Base-by-base conservation (phyloP, 2,113 vertebrate species). In the Corvus cornix region DNA sequence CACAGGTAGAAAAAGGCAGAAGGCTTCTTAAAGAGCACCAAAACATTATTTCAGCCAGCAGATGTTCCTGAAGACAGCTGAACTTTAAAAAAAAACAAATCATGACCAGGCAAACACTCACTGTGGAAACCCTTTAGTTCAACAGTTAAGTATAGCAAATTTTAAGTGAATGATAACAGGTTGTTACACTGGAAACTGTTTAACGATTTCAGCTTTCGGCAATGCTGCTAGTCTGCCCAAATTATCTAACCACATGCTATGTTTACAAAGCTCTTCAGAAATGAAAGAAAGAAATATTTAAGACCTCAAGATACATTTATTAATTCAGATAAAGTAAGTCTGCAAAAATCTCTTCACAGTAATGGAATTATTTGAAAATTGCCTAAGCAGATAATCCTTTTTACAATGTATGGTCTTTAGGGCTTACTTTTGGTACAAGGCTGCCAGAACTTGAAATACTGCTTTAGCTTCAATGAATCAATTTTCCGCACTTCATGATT, bases 181-280 rank as follows among this genome's bases (percentile, higher is more conserved):
- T 80, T 87, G 43, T 63, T 88, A 79, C 30, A 93, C 74, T 41
- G 66, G 39, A 91, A 95, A 94, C 37, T 79, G 28, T 84, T 89
- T 46, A 73, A 62, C 37, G 74, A 35, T 62, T 73, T 93, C n/a
- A 66, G 66, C 41, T 90, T 87, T 91, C 83, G 81, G 75, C 53
- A 85, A 35, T 76, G 62, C 53, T 62, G 8, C 41, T 37, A 30
- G 23, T 30, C 58, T 78, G 28, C 62, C 77, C 48, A 68, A 93
- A 89, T 62, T 46, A 81, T 22, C 80, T 89, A 84, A 64, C 28
- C 49, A 49, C 46, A 31, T 20, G 39, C 27, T 39, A 4, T 37
- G 51, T 53, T 83, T 77, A 85, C 30, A 70, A 51, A 67, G 43
- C 30, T 77, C 39, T 87, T 90, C 64, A 63, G 48, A 87, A 80